Base-by-base conservation (phyloP, 2,888 invertebrate genomes). In the Papilio demoleus region DNA sequence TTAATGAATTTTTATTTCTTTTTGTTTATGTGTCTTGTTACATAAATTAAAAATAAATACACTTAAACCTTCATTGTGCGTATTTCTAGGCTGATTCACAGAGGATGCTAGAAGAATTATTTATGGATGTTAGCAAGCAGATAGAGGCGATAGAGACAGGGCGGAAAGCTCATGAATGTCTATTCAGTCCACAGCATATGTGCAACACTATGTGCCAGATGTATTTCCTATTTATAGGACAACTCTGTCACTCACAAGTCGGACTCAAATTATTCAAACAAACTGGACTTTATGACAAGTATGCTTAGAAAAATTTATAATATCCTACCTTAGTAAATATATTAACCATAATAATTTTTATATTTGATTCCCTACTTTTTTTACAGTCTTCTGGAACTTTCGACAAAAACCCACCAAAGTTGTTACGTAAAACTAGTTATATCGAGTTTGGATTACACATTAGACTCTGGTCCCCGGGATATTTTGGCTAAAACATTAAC, bases 371-470 rank as follows among this genome's bases (percentile, higher is more conserved):
- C 34, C 22, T 62, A 9, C 19, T 59, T 19, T 22, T 24, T 38
- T 59, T 19, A 4, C 87, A 97, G 97, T 80, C 93, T 98, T 67
- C 93, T 96, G 79, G 95, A 97, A 78, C 90, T 98, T 75, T 96
- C 97, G 1, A 94, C 95, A 11, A 94, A 95, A 59, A 97, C 97
- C 4, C 96, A 96, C 79, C 97, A 98, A 84, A 97, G 97, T 78
- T 97, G 97, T 81, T 99, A 99, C 85, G 96, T 98, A 0, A 99
- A 99, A 86, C 93, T 99, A 70, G 97, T 98, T 66, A 95, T 98
- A 70, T 97, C 99, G 5, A 97, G 97, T 73, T 91, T 99, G 76
- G 97, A 99, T 88, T 99, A 99, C 84, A 94, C 95, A 3, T 91
- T 95, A 63, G 96, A 96, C 70, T 95, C 96, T 2, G 94, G 93